Conservation (phyloP, 2,113 vertebrate species). For the Protobothrops mucrosquamatus region DNA sequence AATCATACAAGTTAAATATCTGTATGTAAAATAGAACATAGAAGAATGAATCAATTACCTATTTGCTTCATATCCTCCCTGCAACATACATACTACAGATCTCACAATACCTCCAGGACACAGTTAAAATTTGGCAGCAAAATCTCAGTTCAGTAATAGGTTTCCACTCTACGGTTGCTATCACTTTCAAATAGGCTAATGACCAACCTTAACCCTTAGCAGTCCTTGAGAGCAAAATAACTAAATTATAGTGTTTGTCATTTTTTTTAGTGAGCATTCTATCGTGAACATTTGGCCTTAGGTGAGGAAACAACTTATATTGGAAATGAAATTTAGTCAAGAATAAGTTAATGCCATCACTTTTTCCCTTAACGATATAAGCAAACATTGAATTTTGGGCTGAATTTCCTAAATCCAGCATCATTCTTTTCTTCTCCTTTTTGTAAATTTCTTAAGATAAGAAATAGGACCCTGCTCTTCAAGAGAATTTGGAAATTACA, state of each 20-base stretch:
- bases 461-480: not conserved
- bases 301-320: not conserved
- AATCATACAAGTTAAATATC: not conserved
- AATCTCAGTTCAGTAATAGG: not conserved
- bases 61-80: not conserved
- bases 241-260: not conserved
- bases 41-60: not conserved
- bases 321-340: not conserved
- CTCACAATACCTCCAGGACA: not conserved
- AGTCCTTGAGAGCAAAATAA: not conserved
- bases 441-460: not conserved
- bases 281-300: not conserved
- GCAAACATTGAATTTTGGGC: not conserved
- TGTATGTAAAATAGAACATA: not conserved
- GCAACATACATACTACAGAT: not conserved
- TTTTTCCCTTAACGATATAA: not conserved
- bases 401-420: not conserved
- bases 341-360: not conserved
- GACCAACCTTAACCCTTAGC: not conserved
- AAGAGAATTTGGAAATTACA: not conserved
- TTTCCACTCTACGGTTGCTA: not conserved
- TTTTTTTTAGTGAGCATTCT: not conserved
- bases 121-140: not conserved
- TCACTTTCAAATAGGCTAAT: not conserved
- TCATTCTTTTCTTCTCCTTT: not conserved